Conservation (phyloP, 2,797 vertebrate genomes). For the Falco concolor region DNA sequence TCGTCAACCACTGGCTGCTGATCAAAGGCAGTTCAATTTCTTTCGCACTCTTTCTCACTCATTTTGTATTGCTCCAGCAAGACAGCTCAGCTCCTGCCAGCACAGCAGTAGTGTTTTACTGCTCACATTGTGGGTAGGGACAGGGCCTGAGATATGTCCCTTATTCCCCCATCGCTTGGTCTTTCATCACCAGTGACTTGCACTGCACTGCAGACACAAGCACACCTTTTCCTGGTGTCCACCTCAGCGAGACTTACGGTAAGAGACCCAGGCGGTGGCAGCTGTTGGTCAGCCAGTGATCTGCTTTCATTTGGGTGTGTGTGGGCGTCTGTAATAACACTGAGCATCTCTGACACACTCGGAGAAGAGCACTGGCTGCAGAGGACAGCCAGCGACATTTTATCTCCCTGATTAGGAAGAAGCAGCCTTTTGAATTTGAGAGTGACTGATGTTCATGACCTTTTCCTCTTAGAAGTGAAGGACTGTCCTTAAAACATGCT, state of each 20-base stretch:
- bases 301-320: not conserved
- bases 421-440: not conserved
- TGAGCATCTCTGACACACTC: not conserved
- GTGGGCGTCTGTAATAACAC: not conserved
- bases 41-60: not conserved
- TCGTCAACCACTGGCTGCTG: not conserved
- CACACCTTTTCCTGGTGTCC: not conserved
- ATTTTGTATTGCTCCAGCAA: not conserved
- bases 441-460: conserved; percentile 13
- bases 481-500: not conserved
- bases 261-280: not conserved
- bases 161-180: not conserved
- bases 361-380: not conserved
- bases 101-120: not conserved
- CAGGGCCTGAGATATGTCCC: not conserved
- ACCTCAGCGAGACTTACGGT: not conserved
- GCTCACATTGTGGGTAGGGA: not conserved
- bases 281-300: not conserved
- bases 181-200: not conserved
- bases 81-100: not conserved
- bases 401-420: not conserved
- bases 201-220: not conserved
- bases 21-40: not conserved
- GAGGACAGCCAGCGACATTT: not conserved
- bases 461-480: conserved; percentile 13